phyloP scores from a whole-genome alignment of 2,797 vertebrate species.

The Lacerta bilineata region DNA sequence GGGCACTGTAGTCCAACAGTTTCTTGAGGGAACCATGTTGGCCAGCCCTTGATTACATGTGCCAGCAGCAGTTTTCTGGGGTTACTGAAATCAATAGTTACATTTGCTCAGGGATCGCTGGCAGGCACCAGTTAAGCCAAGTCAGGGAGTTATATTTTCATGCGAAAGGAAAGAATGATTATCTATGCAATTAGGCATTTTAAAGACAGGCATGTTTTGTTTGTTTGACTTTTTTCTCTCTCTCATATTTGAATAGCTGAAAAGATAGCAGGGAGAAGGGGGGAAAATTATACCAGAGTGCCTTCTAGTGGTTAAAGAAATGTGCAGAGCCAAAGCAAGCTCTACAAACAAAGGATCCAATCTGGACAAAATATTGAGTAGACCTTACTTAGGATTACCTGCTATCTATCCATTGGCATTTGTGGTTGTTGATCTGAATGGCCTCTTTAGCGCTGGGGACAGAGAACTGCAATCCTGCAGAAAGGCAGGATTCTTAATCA shows the following conservation, averaged over 20 bases:
- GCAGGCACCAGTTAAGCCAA: not conserved
- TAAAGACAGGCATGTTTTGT: constrained; percentile 35
- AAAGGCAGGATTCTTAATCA: constrained; percentile 11
- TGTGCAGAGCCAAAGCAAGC: not conserved
- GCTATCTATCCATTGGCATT: constrained; percentile 4
- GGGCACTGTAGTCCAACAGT: not conserved
- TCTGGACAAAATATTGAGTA: constrained; percentile 11
- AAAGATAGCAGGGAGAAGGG: not conserved
- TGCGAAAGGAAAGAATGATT: not conserved
- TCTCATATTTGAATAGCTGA: not conserved
- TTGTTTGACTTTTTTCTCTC: constrained; percentile 29
- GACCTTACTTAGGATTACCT: not conserved
- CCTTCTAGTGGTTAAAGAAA: constrained; percentile 71
- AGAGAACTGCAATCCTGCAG: constrained; percentile 22
- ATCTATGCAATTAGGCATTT: constrained; percentile 45
- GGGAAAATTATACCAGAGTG: constrained; percentile 71
- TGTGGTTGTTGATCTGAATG: not conserved
- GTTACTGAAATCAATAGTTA: not conserved
- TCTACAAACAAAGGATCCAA: not conserved
- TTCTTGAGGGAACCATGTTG: not conserved
- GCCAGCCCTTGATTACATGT: no score
- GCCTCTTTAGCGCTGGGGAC: not conserved
- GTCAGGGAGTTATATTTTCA: constrained; percentile 23
- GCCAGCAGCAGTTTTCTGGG: not conserved
- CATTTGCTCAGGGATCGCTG: not conserved